phyloP scores from a whole-genome alignment of 64 coral and sea anemone species.

The Orbicella faveolata region DNA sequence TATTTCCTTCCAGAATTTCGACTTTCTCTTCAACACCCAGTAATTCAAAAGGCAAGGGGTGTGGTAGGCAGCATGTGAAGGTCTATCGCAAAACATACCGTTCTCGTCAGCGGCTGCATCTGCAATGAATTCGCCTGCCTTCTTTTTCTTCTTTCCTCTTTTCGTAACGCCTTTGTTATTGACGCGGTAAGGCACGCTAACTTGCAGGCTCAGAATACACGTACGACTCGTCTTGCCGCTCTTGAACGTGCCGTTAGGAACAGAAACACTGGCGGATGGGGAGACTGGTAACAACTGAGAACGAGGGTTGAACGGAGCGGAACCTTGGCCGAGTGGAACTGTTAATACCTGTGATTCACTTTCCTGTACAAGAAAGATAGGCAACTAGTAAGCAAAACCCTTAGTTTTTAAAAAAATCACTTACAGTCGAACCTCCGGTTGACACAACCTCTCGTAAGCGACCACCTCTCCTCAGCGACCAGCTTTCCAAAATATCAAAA shows the following conservation, averaged over 20 bases:
- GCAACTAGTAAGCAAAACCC: not conserved
- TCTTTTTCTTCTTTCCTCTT: constrained; percentile 33
- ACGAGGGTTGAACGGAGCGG: constrained; percentile 87
- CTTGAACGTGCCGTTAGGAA: constrained; percentile 83
- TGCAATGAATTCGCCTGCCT: constrained; percentile 5
- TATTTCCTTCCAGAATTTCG: too few species aligned
- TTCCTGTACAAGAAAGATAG: constrained; percentile 53
- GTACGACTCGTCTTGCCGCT: constrained; percentile 64
- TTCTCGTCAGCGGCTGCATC: constrained; percentile 7
- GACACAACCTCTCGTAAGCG: too few species aligned
- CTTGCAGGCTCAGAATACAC: constrained; percentile 87
- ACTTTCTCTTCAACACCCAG: not conserved
- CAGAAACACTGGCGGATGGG: constrained; percentile 70
- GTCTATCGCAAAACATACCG: not conserved
- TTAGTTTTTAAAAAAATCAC: not conserved
- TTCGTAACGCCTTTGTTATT: constrained; percentile 53
- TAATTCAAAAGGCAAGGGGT: not conserved
- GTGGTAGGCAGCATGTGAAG: too few species aligned
- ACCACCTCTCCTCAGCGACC: too few species aligned
- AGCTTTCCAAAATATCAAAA: too few species aligned
- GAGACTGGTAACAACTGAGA: constrained; percentile 82
- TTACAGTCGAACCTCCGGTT: too few species aligned
- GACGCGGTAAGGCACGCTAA: constrained; percentile 73
- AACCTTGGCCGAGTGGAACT: constrained; percentile 75
- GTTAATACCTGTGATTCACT: constrained; percentile 72